Evolutionary conservation across 1,140 invertebrate species (phyloP).

Genomic region (Bombyx mori): ASM3026992v2 NC_085109.1:9994501-9995000

Average conservation of each 20-base stretch:
- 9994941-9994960: no score
- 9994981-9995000: no score
- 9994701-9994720: background rate
- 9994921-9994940: no score
- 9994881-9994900: no score
- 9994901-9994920: no score
- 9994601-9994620: constrained; percentile 59
- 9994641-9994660: constrained; percentile 30
- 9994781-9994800: background rate
- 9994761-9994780: background rate
- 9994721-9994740: no score
- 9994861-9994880: no score
- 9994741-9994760: background rate
- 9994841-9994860: no score
- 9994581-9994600: constrained; percentile 61
- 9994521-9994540: constrained; percentile 28
- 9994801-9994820: no score
- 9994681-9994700: background rate
- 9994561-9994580: constrained; percentile 61
- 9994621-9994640: constrained; percentile 47
- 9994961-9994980: no score
- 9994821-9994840: no score
- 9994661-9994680: constrained; percentile 23
- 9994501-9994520: constrained; percentile 5
- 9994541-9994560: constrained; percentile 64